phyloP scores from a whole-genome alignment of 2,888 invertebrate species.

The Orchestes rusci region DNA sequence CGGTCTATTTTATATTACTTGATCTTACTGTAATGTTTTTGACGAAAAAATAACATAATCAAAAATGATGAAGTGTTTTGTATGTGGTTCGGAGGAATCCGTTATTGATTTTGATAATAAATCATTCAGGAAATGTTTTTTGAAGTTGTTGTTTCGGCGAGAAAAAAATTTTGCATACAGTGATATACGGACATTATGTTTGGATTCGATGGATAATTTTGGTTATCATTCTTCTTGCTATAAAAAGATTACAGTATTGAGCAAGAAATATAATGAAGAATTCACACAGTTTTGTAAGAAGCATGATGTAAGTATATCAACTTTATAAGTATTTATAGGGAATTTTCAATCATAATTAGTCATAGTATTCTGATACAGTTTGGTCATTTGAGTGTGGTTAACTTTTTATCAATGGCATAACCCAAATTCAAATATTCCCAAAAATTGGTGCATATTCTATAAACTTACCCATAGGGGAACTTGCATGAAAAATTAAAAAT shows the following conservation, averaged over 20 bases:
- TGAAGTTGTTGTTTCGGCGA: slow-evolving; percentile 4
- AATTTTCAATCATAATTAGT: too few species aligned
- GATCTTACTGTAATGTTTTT: too few species aligned
- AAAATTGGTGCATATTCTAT: too few species aligned
- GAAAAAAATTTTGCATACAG: slow-evolving; percentile 6
- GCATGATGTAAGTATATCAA: slow-evolving; percentile 3
- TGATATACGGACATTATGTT: not conserved
- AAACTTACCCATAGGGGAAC: too few species aligned
- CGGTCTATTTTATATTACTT: too few species aligned
- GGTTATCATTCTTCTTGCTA: slow-evolving; percentile 4
- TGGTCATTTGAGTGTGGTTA: too few species aligned
- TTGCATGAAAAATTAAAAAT: too few species aligned
- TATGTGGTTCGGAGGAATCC: slow-evolving; percentile 7
- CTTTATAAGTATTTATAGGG: too few species aligned
- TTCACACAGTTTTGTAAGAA: not conserved
- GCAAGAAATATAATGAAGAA: slow-evolving; percentile 5
- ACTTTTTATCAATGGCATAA: too few species aligned
- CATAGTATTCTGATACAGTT: too few species aligned
- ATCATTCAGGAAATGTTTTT: slow-evolving; percentile 3
- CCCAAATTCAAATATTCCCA: too few species aligned
- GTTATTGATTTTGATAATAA: slow-evolving; percentile 6
- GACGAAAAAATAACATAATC: not conserved
- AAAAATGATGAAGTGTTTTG: slow-evolving; percentile 3
- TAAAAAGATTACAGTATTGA: slow-evolving; percentile 4
- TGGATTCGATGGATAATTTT: not conserved